phyloP scores from a whole-genome alignment of 2,113 vertebrate genomes.

The Steatornis caripensis region DNA sequence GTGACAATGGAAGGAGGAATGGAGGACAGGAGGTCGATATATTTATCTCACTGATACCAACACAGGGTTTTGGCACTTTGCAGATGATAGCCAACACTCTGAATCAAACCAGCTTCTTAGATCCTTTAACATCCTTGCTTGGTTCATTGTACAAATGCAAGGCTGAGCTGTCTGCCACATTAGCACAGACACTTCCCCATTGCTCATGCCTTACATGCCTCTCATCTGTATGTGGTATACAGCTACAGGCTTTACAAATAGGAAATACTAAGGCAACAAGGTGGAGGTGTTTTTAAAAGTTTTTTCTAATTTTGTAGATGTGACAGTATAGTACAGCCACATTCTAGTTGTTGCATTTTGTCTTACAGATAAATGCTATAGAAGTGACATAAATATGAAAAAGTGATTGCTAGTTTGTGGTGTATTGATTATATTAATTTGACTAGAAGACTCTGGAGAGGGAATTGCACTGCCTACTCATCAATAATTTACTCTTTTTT shows the following conservation, averaged over 20 bases:
- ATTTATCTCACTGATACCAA: not conserved
- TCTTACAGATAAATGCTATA: not conserved
- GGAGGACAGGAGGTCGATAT: not conserved
- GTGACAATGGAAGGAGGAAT: not conserved
- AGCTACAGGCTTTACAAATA: not conserved
- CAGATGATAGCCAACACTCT: not conserved
- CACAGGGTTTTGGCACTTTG: not conserved
- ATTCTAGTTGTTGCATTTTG: not conserved
- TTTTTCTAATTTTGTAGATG: not conserved
- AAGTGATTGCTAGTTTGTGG: not conserved
- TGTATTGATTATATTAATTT: constrained; percentile 48
- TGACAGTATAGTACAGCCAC: not conserved
- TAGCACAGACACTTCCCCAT: not conserved
- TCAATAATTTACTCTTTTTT: constrained; percentile 37
- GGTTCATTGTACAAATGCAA: not conserved
- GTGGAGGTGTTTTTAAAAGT: not conserved
- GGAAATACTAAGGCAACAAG: not conserved
- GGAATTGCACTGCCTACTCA: constrained; percentile 32
- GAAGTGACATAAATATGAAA: constrained; percentile 20
- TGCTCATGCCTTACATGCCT: not conserved
- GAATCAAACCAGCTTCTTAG: not conserved
- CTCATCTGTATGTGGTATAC: no score
- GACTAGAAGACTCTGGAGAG: constrained; percentile 29
- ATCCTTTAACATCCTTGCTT: not conserved
- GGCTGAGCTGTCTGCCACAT: not conserved